Evolutionary conservation across 2,888 invertebrate genomes (phyloP).

Genomic region (Lithophane ornitopus): DNA sequence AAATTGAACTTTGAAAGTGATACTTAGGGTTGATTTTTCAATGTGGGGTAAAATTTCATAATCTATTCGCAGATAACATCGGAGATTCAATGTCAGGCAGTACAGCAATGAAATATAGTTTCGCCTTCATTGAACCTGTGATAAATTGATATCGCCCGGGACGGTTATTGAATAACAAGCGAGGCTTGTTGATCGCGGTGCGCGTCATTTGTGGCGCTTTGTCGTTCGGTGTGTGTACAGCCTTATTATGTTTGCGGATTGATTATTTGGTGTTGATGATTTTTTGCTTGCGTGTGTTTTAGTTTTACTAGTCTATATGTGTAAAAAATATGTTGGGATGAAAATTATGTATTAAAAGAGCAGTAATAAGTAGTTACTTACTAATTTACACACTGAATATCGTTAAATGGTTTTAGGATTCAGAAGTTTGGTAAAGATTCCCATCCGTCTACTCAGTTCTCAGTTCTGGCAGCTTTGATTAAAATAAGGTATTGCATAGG

Average conservation of each 20-base stretch:
- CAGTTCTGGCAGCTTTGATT: too few relatives aligned
- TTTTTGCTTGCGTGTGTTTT: not conserved
- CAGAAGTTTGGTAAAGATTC: not conserved
- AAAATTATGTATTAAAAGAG: not conserved
- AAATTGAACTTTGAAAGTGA: slow-evolving; percentile 20
- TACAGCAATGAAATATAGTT: slow-evolving; percentile 88
- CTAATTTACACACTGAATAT: not conserved
- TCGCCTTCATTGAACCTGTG: slow-evolving; percentile 89
- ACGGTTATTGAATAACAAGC: slow-evolving; percentile 90
- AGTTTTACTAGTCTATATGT: not conserved
- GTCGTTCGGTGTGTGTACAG: slow-evolving; percentile 57
- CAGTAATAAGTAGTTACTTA: not conserved
- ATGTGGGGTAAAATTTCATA: slow-evolving; percentile 60
- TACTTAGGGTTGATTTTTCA: slow-evolving; percentile 44
- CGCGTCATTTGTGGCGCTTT: slow-evolving; percentile 70
- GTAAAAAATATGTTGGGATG: not conserved
- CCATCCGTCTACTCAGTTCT: too few relatives aligned
- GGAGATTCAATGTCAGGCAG: slow-evolving; percentile 83
- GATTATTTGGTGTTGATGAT: slow-evolving; percentile 14
- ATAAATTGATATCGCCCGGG: slow-evolving; percentile 87
- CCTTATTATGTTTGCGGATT: slow-evolving; percentile 58
- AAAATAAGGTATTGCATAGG: too few relatives aligned
- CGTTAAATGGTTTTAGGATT: not conserved
- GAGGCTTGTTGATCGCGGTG: slow-evolving; percentile 78
- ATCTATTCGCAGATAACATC: slow-evolving; percentile 73